Percentiles rank a stretch among this genome's conserved stretches.
Evolutionary conservation across 2,888 invertebrate genomes (phyloP).

Genomic region (Trissonchulus latispiculum): DNA sequence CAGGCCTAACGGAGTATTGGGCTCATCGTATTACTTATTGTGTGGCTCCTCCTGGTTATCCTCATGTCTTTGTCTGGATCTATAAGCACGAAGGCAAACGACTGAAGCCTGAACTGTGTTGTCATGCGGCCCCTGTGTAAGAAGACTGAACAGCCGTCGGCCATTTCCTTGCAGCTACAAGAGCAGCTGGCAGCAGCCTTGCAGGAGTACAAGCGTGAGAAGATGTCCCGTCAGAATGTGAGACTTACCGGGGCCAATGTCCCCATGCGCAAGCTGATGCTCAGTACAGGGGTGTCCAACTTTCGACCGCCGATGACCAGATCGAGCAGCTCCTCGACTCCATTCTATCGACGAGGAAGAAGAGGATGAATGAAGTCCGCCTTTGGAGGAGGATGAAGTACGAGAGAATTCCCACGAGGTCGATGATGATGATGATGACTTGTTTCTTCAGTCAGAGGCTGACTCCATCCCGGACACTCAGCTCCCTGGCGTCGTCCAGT

Average conservation of each 20-base stretch:
- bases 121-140: conserved; percentile 91
- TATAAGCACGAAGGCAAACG: conserved; percentile 73
- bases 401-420: not conserved
- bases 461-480: too few species aligned
- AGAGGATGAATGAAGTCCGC: conserved; percentile 27
- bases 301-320: conserved; percentile 79
- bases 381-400: conserved; percentile 57
- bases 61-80: conserved; percentile 58
- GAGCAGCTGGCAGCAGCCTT: conserved; percentile 60
- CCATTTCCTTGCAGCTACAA: conserved; percentile 54
- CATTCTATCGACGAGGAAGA: conserved; percentile 89
- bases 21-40: conserved; percentile 92
- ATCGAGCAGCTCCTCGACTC: conserved; percentile 87
- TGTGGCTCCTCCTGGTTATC: conserved; percentile 81
- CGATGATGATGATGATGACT: not conserved
- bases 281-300: conserved; percentile 77
- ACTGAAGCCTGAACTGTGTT: conserved; percentile 81
- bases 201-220: conserved; percentile 88
- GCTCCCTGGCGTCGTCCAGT: not conserved
- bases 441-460: not conserved
- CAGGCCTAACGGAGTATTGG: conserved; percentile 97
- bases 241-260: conserved; percentile 77
- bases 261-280: conserved; percentile 59
- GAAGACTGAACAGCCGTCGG: conserved; percentile 67
- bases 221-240: conserved; percentile 85